Evolutionary conservation across 1,140 invertebrate genomes (phyloP).

Genomic region (Leptoteleia sp.): DNA sequence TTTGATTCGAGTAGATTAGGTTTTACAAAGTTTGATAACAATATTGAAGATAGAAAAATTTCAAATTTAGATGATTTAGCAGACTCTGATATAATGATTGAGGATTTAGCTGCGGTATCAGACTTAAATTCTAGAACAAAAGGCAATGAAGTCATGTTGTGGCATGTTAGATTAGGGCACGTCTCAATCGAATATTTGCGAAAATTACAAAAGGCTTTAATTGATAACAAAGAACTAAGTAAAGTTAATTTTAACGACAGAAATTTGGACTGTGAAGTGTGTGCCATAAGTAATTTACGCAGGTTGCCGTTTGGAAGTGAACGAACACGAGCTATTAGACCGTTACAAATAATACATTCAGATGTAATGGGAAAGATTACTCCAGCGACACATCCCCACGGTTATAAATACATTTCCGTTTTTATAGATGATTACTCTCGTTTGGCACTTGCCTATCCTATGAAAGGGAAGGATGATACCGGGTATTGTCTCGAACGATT

Average conservation of each 20-base stretch:
- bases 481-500: slow-evolving; percentile 24
- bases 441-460: slow-evolving; percentile 34
- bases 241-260: no score
- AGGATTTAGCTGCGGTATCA: no score
- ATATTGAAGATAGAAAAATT: slow-evolving; percentile 14
- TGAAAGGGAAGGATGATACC: slow-evolving; percentile 39
- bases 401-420: slow-evolving; percentile 37
- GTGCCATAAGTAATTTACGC: slow-evolving; percentile 15
- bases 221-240: slow-evolving; percentile 37
- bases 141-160: slow-evolving; percentile 8
- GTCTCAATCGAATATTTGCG: slow-evolving; percentile 50
- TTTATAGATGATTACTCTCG: slow-evolving; percentile 43
- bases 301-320: slow-evolving; percentile 23
- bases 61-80: slow-evolving; percentile 6
- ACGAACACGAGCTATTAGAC: slow-evolving; percentile 17
- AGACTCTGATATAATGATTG: not conserved
- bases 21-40: no score
- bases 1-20: slow-evolving; percentile 5
- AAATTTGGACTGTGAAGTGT: slow-evolving; percentile 21
- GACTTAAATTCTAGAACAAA: no score
- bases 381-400: slow-evolving; percentile 18
- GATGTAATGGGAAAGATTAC: slow-evolving; percentile 40
- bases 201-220: slow-evolving; percentile 37
- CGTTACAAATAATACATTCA: slow-evolving; percentile 38
- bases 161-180: slow-evolving; percentile 54